These are phyloP conservation scores for Xanthorhoe spadicearia DNA, from an alignment of 2,888 invertebrate species.

Conservation along the genomic window DNA sequence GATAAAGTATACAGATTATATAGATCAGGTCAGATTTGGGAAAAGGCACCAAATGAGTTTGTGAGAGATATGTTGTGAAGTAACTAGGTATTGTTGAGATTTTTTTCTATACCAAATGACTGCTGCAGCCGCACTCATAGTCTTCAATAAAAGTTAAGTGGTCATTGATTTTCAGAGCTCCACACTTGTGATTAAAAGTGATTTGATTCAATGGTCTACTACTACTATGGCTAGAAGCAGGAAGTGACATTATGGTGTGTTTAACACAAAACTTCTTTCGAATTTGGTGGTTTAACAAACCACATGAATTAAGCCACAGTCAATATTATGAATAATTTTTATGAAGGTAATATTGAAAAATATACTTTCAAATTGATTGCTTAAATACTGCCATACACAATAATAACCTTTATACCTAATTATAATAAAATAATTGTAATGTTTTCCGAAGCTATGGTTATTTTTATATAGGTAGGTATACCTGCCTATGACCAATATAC, in stretches of 20 bases:
- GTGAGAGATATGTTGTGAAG: slow-evolving; percentile 61
- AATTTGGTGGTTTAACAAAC: too few relatives aligned
- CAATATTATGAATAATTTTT: not conserved
- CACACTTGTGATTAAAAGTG: not conserved
- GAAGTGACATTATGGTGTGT: too few relatives aligned
- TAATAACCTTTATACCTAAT: not conserved
- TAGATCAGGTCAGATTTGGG: slow-evolving; percentile 79
- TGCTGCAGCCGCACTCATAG: not conserved
- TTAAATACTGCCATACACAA: not conserved
- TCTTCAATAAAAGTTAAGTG: not conserved
- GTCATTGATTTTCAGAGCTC: not conserved
- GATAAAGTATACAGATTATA: slow-evolving; percentile 79
- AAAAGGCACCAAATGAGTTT: slow-evolving; percentile 66
- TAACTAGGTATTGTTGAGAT: slow-evolving; percentile 11
- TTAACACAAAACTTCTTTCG: too few relatives aligned
- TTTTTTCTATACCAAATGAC: not conserved
- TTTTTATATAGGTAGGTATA: too few relatives aligned
- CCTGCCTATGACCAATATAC: not conserved
- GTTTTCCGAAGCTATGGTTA: not conserved
- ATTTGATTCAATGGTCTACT: not conserved
- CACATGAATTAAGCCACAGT: too few relatives aligned
- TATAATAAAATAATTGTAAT: not conserved
- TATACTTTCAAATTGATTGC: not conserved
- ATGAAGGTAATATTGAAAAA: not conserved
- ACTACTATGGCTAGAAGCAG: not conserved